A percentile compares a stretch with the other conserved stretches of the same genome.
Conservation (phyloP, 1,140 invertebrate species). For the Micrasema longulum region DNA sequence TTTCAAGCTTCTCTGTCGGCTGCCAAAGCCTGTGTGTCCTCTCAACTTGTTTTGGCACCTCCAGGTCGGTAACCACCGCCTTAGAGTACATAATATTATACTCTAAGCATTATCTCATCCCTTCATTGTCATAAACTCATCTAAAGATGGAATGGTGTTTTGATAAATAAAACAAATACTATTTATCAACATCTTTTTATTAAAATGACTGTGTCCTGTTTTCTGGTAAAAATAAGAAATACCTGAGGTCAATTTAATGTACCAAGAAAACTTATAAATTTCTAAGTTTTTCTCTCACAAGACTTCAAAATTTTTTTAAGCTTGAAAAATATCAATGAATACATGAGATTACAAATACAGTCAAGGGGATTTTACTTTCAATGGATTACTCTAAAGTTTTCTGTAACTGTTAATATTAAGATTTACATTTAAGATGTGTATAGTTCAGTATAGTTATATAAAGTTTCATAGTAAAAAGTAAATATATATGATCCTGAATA, state of each 20-base stretch:
- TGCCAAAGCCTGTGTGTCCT: no score
- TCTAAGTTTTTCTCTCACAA: constrained; percentile 12
- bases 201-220: constrained; percentile 27
- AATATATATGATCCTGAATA: neutral
- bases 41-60: no score
- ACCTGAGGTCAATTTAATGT: constrained; percentile 34
- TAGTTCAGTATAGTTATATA: no score
- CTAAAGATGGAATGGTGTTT: neutral
- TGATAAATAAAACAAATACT: constrained; percentile 30
- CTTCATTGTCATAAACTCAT: no score
- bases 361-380: constrained; percentile 1
- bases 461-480: neutral
- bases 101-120: no score
- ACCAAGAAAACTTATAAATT: constrained; percentile 9
- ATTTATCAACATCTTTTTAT: constrained; percentile 34
- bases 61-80: no score
- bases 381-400: no score
- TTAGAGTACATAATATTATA: no score
- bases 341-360: neutral
- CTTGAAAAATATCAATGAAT: constrained; percentile 8
- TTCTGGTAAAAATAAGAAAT: constrained; percentile 37
- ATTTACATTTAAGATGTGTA: no score
- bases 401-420: no score
- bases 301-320: neutral
- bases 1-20: no score